phyloP scores from a whole-genome alignment of 2,113 vertebrate species.

The Zosterops japonicus region DNA sequence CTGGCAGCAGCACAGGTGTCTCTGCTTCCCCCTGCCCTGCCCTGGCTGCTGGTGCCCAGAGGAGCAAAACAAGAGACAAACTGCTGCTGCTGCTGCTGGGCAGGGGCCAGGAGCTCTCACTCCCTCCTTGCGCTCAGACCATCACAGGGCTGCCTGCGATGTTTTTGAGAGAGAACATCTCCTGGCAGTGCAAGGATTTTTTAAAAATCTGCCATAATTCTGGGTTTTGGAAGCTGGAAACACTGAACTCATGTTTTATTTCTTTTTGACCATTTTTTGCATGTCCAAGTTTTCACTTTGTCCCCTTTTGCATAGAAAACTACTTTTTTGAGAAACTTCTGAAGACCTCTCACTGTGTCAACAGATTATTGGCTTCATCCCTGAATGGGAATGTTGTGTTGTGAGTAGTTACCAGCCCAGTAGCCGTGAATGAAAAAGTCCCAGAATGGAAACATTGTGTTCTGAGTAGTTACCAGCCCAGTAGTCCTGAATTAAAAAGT shows the following conservation, averaged over 20 bases:
- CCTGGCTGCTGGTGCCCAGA: rapidly evolving
- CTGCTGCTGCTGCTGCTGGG: neutral
- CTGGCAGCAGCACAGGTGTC: neutral
- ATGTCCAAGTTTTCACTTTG: neutral
- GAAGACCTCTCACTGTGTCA: neutral
- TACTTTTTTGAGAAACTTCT: neutral
- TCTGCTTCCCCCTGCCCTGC: neutral
- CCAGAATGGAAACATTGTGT: neutral
- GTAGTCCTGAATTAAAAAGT: neutral
- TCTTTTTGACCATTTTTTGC: neutral
- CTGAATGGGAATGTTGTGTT: neutral
- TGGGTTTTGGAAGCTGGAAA: neutral
- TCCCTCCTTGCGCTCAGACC: rapidly evolving
- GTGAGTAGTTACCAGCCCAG: neutral
- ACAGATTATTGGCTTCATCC: neutral
- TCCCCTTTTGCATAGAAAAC: neutral
- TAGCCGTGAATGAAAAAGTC: neutral
- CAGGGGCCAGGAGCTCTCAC: neutral
- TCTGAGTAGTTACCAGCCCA: neutral
- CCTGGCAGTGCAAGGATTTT: neutral
- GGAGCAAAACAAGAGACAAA: neutral
- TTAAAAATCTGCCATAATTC: neutral
- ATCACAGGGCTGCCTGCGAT: neutral
- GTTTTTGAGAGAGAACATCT: neutral
- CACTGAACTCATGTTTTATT: neutral